phyloP scores from a whole-genome alignment of 2,888 invertebrate species.

The Volucella zonaria region DNA sequence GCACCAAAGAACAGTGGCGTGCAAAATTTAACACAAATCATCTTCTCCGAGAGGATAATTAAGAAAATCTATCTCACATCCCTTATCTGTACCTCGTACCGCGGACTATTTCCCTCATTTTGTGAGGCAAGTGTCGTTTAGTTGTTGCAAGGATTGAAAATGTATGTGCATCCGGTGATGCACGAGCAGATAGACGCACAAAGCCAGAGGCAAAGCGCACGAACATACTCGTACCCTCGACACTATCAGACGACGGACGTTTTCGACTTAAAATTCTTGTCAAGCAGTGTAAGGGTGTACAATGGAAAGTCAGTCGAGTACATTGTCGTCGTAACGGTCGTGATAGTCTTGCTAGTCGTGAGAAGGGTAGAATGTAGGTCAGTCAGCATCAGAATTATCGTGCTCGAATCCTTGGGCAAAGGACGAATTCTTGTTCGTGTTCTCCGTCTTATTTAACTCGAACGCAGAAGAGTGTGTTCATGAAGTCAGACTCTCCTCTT shows the following conservation, averaged over 20 bases:
- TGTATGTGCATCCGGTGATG: constrained; percentile 37
- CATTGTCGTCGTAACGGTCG: background rate
- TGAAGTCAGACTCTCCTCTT: constrained; percentile 12
- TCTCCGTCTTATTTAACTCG: constrained; percentile 10
- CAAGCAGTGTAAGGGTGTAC: background rate
- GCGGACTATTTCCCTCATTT: background rate
- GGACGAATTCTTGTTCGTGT: constrained; percentile 36
- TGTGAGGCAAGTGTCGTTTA: constrained; percentile 49
- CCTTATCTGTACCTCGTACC: background rate
- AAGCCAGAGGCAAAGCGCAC: constrained; percentile 15
- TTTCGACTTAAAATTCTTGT: constrained; percentile 49
- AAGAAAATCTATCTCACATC: constrained; percentile 52
- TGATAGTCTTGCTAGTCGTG: background rate
- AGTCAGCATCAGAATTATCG: background rate
- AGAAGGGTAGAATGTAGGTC: background rate
- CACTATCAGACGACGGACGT: constrained; percentile 60
- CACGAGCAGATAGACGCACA: constrained; percentile 52
- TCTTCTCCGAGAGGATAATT: constrained; percentile 57
- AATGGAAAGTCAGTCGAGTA: too few species aligned
- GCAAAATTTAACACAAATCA: constrained; percentile 51
- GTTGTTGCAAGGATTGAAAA: constrained; percentile 8
- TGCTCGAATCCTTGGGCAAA: constrained; percentile 22
- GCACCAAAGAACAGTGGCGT: constrained; percentile 5
- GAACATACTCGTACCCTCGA: constrained; percentile 46
- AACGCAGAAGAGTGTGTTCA: constrained; percentile 17